Evolutionary conservation across 35 echinoderm and acorn worm species (phyloP).

Genomic region (Patiria miniata): DNA sequence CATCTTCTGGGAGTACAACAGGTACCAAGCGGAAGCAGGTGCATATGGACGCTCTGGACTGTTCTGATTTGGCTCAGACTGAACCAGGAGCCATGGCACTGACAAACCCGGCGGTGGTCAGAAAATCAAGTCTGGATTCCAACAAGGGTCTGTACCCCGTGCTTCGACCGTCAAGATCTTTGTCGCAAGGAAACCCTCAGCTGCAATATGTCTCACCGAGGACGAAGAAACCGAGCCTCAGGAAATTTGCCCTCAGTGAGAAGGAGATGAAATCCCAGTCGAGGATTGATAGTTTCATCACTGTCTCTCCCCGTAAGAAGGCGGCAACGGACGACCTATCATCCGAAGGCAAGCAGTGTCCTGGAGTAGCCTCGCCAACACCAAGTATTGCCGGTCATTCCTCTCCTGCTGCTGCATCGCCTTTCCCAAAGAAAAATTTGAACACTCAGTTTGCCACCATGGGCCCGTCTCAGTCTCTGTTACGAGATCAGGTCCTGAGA

Average conservation of each 20-base stretch:
- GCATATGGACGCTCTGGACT: conserved; percentile 48
- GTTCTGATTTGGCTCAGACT: conserved; percentile 38
- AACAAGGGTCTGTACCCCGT: conserved; percentile 69
- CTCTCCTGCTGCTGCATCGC: background rate
- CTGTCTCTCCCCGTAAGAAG: conserved; percentile 7
- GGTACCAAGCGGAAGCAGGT: conserved; percentile 32
- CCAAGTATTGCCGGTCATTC: background rate
- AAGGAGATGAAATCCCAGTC: conserved; percentile 7
- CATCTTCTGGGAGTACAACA: background rate
- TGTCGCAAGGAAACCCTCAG: background rate
- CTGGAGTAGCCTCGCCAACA: background rate
- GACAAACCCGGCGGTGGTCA: conserved; percentile 41
- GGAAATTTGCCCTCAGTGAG: background rate
- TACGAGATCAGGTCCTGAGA: background rate
- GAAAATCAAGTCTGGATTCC: conserved; percentile 37
- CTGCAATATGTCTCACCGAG: background rate
- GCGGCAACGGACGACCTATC: background rate
- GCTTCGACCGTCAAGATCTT: background rate
- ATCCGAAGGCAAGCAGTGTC: background rate
- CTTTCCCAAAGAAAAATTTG: background rate
- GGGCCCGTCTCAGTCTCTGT: background rate
- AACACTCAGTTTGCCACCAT: background rate
- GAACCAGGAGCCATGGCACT: conserved; percentile 44
- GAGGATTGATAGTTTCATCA: conserved; percentile 11
- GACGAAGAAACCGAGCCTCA: background rate